phyloP scores from a whole-genome alignment of 2,113 vertebrate genomes.

The Edolisoma coerulescens region DNA sequence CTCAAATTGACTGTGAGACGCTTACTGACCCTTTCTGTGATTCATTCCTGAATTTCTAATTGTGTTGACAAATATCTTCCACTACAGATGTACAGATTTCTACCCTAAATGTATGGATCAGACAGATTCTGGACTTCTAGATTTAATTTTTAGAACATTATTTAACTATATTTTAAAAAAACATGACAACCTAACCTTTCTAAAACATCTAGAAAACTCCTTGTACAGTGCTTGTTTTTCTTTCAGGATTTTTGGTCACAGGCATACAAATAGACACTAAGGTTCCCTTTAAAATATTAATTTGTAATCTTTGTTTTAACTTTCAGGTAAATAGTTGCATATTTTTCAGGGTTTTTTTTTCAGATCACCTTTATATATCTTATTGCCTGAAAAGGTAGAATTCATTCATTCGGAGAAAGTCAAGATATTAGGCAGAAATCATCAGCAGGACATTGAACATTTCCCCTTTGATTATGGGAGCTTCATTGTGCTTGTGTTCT shows the following conservation, averaged over 20 bases:
- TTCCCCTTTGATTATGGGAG: neutral
- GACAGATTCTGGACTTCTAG: neutral
- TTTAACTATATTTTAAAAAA: neutral
- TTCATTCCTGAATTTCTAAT: neutral
- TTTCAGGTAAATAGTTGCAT: neutral
- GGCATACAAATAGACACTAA: neutral
- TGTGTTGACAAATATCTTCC: neutral
- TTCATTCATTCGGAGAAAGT: neutral
- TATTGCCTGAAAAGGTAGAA: neutral
- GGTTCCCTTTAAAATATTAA: neutral
- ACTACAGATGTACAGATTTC: neutral
- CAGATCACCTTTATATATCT: neutral
- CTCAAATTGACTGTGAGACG: neutral
- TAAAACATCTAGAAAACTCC: neutral
- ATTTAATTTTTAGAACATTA: neutral
- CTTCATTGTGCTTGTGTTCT: neutral
- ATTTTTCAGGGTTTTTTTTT: neutral
- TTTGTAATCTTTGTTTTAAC: neutral
- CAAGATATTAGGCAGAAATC: neutral
- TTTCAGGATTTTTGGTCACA: neutral
- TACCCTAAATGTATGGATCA: neutral
- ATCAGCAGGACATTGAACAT: neutral
- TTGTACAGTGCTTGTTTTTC: neutral
- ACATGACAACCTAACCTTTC: accelerated
- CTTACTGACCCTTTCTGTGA: neutral